Evolutionary conservation across 2,113 vertebrate genomes (phyloP).

Genomic region (Aegypius monachus): DNA sequence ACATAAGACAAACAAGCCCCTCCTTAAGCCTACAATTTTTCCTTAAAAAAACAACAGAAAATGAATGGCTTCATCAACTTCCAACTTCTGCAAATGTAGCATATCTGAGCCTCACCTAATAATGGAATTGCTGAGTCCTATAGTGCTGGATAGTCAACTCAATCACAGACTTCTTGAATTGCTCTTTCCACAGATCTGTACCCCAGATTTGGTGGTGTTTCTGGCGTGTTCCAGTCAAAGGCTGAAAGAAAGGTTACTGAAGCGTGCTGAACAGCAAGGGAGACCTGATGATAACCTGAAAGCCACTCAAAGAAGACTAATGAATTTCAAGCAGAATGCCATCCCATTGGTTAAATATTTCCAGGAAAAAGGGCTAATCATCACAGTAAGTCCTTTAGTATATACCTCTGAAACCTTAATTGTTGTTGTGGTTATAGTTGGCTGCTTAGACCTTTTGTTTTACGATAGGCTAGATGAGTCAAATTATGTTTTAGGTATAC

Average conservation of each 20-base stretch:
- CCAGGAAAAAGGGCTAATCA: constrained; percentile 93
- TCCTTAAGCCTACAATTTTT: neutral
- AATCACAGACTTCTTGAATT: neutral
- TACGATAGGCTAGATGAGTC: neutral
- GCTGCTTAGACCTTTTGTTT: neutral
- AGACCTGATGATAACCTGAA: constrained; percentile 96
- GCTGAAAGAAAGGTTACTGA: constrained; percentile 91
- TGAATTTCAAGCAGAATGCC: constrained; percentile 96
- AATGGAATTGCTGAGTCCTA: neutral
- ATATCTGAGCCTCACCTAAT: neutral
- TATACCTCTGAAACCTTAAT: neutral
- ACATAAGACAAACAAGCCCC: neutral
- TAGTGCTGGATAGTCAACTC: neutral
- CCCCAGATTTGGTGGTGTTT: constrained; percentile 95
- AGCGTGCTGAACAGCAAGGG: constrained; percentile 90
- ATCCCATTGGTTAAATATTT: constrained; percentile 94
- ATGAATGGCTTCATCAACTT: neutral
- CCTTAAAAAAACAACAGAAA: neutral
- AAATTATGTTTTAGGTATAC: neutral
- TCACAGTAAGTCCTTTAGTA: constrained; percentile 83
- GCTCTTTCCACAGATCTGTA: constrained; percentile 84
- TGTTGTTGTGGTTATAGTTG: neutral
- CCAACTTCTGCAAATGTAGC: neutral
- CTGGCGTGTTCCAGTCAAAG: constrained; percentile 90
- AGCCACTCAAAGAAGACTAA: constrained; percentile 90